Conservation (phyloP, 2,797 vertebrate genomes). For the Otolemur crassicaudatus region DNA sequence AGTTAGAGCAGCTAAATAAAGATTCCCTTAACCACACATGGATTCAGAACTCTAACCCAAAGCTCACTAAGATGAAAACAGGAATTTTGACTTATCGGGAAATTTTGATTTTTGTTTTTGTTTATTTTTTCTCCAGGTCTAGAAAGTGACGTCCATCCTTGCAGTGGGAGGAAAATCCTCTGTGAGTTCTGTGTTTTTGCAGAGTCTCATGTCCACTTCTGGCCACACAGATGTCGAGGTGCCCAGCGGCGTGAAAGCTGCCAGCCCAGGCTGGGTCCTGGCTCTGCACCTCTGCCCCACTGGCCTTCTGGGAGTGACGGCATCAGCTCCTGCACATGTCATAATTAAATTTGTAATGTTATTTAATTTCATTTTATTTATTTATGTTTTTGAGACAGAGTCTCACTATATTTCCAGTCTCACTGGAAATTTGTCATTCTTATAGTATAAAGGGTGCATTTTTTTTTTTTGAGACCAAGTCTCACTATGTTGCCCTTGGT, state of each 20-base stretch:
- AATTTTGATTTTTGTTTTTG: too few relatives aligned
- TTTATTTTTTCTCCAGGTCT: too few relatives aligned
- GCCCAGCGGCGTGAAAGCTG: accelerated
- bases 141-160: too few relatives aligned
- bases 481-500: too few relatives aligned
- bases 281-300: accelerated
- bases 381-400: too few relatives aligned
- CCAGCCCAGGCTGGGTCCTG: too few relatives aligned
- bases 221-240: not conserved
- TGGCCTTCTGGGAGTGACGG: not conserved
- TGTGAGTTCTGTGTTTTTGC: not conserved
- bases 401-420: too few relatives aligned
- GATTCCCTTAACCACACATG: not conserved
- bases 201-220: not conserved
- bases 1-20: not conserved
- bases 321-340: not conserved
- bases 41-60: too few relatives aligned
- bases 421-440: not conserved
- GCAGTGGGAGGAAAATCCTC: not conserved
- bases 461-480: not conserved
- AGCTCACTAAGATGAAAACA: too few relatives aligned
- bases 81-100: too few relatives aligned
- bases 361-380: too few relatives aligned
- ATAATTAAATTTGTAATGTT: too few relatives aligned
- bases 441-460: not conserved